Base-by-base conservation (phyloP, 2,888 invertebrate genomes). In the Phortica magna region DNA sequence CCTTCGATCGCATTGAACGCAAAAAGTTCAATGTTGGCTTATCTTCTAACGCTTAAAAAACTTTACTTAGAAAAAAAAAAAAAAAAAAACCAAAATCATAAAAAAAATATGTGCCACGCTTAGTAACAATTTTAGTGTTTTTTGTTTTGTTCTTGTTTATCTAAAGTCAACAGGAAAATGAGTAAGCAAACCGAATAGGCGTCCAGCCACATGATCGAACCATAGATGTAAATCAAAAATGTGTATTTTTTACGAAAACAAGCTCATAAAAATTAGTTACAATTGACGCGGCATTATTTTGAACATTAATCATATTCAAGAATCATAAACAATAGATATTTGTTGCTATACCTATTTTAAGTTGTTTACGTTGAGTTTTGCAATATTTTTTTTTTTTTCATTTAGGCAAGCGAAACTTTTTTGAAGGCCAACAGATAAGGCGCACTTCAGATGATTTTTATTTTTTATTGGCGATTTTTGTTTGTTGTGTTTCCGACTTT, bases 221-320 rank as follows among this genome's bases (percentile, higher is more conserved):
- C 9, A 48, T 48, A 14, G 14, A 48, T 12, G 3, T 14, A 48
- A 48, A 48, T 41, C 14, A 67, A 67, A 67, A 41, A 39, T 7
- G n/a, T n/a, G n/a, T n/a, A 42, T 10, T 17, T 42, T 31, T 7
- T 59, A 59, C n/a, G 17, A 59, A 67, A 67, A 67, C n/a, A 67
- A 67, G 14, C 10, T 48, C 48, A 48, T 48, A 48, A 48, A 48
- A 48, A 48, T 14, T 5, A 2, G 48, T 48, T 48, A 48, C 9
- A 48, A 14, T 48, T 14, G 48, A 6, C 48, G 10, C 7, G 48
- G 2, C 14, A 10, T 43, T 7, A 6, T 43, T 43, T 6, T 43
- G 43, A 43, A 43, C 6, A 43, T 43, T n/a, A n/a, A 43, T 43
- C 43, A 43, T 10, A 43, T 43, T 43, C 10, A 48, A 48, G 9